Evolutionary conservation across 2,888 invertebrate genomes (phyloP), one percentile per base, ranked within the genome.

Genomic region (Abrostola tripartita): DNA sequence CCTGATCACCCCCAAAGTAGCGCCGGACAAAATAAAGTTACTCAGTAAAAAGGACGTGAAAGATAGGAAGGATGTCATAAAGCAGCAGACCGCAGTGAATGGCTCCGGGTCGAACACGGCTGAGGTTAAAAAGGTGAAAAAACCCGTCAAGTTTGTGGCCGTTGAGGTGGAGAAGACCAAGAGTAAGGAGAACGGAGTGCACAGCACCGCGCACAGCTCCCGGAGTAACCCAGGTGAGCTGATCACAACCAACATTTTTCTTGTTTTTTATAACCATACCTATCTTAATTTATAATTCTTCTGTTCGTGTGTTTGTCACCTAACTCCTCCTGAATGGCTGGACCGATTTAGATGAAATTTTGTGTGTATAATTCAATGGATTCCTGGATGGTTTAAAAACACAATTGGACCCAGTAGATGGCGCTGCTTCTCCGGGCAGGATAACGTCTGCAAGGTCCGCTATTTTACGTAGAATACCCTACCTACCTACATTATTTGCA

Each of bases 1-100:
- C 14, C 74, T 93, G 53, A 81, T 93, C 52, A 80, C 87, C 1
- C 78, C 79, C 8, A 94, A 92, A 81, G 81, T 91, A 0, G 90
- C 93, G 1, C 88, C 92, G 1, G 95, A 95, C 64, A 95, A 94
- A 77, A 85, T 93, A 57, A 93, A 91, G 62, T 81, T 91, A 64
- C 81, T 91, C 0, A 90, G 89, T 0, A 95, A 90, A 75, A 93
- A 90, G 58, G 94, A 94, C 7, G 83, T 91, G 36, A 94, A 90
- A 79, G 92, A 90, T 56, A 89, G 90, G 70, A 92, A 89, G 71
- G 94, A 92, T 14, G 83, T 89, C 9, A 84, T 91, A 57, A 94
- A 92, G 68, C 93, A 92, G 59, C 93, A 94, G 84, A 87, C 74
- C 55, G 81, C 89, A 0, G 76, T 91, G 0, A 92, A 91, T 11